A percentile compares a stretch with the other conserved stretches of the same genome.
Evolutionary conservation across 2,113 vertebrate species (phyloP).

Genomic region (Ceyx melanurus): DNA sequence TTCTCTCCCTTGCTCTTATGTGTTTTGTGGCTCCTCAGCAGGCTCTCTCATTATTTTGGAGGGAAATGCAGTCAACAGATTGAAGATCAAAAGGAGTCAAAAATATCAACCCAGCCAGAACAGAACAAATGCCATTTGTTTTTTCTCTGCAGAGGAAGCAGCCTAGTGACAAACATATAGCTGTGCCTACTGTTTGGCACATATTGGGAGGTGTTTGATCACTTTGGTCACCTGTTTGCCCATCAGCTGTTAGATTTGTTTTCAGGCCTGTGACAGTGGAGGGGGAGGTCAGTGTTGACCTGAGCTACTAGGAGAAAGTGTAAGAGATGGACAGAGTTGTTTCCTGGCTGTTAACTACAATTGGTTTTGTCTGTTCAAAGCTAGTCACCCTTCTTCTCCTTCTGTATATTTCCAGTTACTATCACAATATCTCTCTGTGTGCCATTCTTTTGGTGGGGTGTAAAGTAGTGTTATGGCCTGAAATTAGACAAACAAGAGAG

Average conservation of each 20-base stretch:
- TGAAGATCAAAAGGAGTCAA: neutral
- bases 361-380: neutral
- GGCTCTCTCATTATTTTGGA: neutral
- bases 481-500: neutral
- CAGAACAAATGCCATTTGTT: constrained; percentile 6
- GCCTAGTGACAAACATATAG: neutral
- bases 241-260: neutral
- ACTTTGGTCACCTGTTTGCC: neutral
- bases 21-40: constrained; percentile 20
- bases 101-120: neutral
- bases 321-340: neutral
- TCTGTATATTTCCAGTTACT: neutral
- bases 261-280: neutral
- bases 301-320: neutral
- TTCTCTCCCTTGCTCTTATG: neutral
- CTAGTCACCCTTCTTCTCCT: neutral
- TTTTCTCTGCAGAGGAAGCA: constrained; percentile 35
- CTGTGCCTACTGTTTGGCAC: neutral
- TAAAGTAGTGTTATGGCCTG: neutral
- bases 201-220: neutral
- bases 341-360: neutral
- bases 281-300: neutral
- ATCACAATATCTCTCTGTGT: neutral
- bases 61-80: neutral
- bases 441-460: neutral